Evolutionary conservation across 53 echinoderm and acorn worm species (phyloP).

Genomic region (Holothuria leucospilota): DNA sequence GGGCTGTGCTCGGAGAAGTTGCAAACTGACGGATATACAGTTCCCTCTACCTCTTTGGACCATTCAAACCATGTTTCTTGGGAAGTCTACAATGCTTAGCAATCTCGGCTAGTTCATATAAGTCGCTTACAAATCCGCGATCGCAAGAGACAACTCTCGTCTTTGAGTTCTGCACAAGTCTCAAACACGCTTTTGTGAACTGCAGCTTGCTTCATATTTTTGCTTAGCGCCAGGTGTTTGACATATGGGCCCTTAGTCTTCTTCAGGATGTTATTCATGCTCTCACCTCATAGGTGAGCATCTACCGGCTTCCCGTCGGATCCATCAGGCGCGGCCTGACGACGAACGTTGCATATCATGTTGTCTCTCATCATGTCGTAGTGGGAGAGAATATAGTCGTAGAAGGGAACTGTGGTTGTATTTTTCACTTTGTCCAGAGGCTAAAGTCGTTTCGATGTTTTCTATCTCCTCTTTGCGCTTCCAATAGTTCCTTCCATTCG

Average conservation of each 20-base stretch:
- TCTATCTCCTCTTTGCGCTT: no score
- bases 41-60: not conserved
- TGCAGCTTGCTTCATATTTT: not conserved
- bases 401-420: not conserved
- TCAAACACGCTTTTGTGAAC: conserved; percentile 8
- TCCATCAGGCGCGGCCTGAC: not conserved
- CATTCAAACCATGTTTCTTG: conserved; percentile 10
- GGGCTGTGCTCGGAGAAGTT: no score
- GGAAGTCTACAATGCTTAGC: not conserved
- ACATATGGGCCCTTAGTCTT: not conserved
- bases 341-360: not conserved
- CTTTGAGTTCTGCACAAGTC: not conserved
- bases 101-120: conserved; percentile 5
- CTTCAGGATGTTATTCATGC: conserved; percentile 8
- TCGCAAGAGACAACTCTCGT: conserved; percentile 4
- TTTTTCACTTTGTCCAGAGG: not conserved
- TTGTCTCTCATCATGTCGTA: not conserved
- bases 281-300: conserved; percentile 9
- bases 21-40: not conserved
- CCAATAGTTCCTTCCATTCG: no score
- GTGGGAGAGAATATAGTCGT: conserved; percentile 7
- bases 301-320: not conserved
- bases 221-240: conserved; percentile 4
- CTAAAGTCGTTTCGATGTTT: no score
- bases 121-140: not conserved